Conservation (phyloP, 2,888 invertebrate species). For the Brassicogethes aeneus region DNA sequence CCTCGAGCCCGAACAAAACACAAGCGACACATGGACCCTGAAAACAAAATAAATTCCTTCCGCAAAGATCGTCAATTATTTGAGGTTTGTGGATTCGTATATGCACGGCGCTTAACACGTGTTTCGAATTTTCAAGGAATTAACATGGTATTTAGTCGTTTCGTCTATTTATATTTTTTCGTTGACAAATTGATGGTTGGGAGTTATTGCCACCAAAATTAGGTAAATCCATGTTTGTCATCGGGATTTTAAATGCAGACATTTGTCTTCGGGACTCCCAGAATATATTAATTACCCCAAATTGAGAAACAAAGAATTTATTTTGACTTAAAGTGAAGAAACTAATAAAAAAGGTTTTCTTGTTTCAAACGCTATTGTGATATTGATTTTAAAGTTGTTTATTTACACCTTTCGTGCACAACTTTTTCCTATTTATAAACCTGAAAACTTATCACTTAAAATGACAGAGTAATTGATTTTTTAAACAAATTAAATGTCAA, state of each 20-base stretch:
- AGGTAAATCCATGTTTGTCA: background rate
- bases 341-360: no score
- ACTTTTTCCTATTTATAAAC: no score
- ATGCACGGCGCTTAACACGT: background rate
- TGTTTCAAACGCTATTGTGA: no score
- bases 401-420: no score
- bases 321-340: no score
- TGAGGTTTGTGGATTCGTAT: background rate
- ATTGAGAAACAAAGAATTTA: no score
- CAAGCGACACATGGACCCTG: background rate
- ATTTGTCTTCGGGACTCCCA: background rate
- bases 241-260: background rate
- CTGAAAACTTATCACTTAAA: no score
- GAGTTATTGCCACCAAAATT: conserved; percentile 1
- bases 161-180: background rate
- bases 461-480: no score
- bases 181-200: background rate
- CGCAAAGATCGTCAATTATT: background rate
- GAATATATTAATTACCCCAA: no score
- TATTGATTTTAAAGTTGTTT: no score
- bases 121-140: background rate
- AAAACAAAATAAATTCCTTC: background rate
- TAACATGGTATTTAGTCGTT: background rate
- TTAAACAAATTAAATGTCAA: no score
- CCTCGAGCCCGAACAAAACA: background rate